Evolutionary conservation across 2,888 invertebrate genomes (phyloP), one percentile per base, ranked within the genome.

Genomic region (Mimas tiliae): DNA sequence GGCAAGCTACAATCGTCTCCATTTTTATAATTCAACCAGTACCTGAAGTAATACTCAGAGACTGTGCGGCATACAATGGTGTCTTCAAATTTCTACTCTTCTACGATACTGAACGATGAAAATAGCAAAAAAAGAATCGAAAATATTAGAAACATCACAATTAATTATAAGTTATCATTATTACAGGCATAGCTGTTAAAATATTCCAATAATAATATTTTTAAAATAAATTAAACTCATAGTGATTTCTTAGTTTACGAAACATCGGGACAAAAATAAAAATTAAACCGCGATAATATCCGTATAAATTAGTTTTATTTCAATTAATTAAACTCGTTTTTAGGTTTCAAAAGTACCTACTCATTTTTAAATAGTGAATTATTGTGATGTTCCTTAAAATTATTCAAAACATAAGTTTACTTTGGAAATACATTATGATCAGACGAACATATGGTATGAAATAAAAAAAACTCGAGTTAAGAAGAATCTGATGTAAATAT

Each of bases 21-120:
- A 73, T 74, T 79, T 79, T 78, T 72, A 71, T 66, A 72, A 83
- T 76, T 79, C 81, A 94, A 97, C 98, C 98, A 98, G 98, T 98
- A 98, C 98, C 98, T 98, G 98, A 98, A 98, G 98, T 98, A 98
- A 98, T 98, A 98, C 98, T 98, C 98, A 97, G 95, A 95, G 94
- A 94, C 96, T 94, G 94, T 94, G 94, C 89, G 93, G 95, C 94
- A 78, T 66, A 70, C 14, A 4, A 65, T 66, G 71, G 66, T 64
- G 67, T 89, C 89, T 88, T 88, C 87, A 83, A 87, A 65, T 67
- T 74, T 77, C 84, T 85, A 87, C 72, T 78, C 75, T 77, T 82
- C 84, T 84, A 85, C 78, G 73, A 73, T 75, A 70, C n/a, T n/a
- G n/a, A n/a, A n/a, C 67, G 16, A 65, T 34, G 48, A 38, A 65